phyloP scores from a whole-genome alignment of 2,888 invertebrate genomes.

The Drosophila atripex region DNA sequence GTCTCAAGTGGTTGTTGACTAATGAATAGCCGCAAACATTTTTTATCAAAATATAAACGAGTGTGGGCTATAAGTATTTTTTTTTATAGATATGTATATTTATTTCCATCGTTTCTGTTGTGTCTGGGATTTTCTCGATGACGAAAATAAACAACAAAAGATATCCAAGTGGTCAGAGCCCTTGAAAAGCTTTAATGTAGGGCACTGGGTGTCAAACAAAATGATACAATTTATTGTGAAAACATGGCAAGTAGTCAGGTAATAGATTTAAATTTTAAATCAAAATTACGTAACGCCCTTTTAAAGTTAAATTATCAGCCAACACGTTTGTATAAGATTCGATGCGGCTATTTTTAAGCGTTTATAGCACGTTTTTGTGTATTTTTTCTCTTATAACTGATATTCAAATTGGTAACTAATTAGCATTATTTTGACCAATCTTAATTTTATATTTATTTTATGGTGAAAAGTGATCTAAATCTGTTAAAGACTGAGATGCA shows the following conservation, averaged over 20 bases:
- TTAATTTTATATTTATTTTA: neutral
- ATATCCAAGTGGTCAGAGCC: slow-evolving; percentile 13
- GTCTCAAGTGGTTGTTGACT: slow-evolving; percentile 26
- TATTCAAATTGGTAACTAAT: neutral
- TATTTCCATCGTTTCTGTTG: slow-evolving; percentile 6
- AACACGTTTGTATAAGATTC: neutral
- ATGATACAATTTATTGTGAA: neutral
- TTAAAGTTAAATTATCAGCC: neutral
- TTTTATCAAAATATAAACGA: slow-evolving; percentile 22
- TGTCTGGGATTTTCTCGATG: slow-evolving; percentile 31
- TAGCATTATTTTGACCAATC: neutral
- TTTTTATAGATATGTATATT: slow-evolving; percentile 18
- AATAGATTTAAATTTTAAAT: neutral
- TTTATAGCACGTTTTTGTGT: slow-evolving; percentile 1
- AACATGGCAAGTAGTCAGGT: slow-evolving; percentile 1
- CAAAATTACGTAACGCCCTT: neutral
- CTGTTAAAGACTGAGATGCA: too few relatives aligned
- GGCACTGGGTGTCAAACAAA: slow-evolving; percentile 14
- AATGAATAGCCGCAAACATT: slow-evolving; percentile 28
- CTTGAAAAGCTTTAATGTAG: slow-evolving; percentile 29
- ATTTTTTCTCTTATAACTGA: neutral
- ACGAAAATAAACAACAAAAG: slow-evolving; percentile 39
- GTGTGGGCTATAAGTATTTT: slow-evolving; percentile 4
- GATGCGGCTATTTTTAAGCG: slow-evolving; percentile 1
- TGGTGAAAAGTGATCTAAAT: neutral